A percentile compares a stretch with the other conserved stretches of the same genome.
phyloP scores from a whole-genome alignment of 2,113 vertebrate species.

The Sardina pilchardus region DNA sequence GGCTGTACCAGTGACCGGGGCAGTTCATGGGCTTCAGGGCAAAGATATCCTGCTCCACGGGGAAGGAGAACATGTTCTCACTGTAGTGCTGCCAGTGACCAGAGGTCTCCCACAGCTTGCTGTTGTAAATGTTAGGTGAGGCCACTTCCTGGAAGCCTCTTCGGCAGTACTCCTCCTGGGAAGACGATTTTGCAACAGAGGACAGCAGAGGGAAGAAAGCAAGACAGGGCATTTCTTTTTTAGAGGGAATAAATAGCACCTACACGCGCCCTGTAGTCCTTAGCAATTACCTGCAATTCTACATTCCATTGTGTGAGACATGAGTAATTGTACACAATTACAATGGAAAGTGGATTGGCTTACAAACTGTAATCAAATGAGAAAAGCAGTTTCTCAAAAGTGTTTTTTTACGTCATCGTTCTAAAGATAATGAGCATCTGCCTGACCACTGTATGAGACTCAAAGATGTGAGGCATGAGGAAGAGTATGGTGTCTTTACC shows the following conservation, averaged over 20 bases:
- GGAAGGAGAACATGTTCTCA: constrained; percentile 92
- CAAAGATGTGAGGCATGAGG: neutral
- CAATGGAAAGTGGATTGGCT: too few species aligned
- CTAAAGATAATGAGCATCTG: neutral
- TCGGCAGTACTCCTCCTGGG: constrained; percentile 83
- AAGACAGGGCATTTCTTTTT: neutral
- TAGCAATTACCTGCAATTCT: too few species aligned
- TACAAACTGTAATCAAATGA: too few species aligned
- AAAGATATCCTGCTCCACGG: constrained; percentile 86
- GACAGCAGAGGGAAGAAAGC: neutral
- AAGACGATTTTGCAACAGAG: neutral
- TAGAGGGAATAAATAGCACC: too few species aligned
- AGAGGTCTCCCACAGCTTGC: constrained; percentile 89
- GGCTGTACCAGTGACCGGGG: constrained; percentile 87
- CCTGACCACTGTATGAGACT: neutral
- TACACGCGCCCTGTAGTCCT: too few species aligned
- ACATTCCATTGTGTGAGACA: too few species aligned
- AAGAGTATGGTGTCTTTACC: constrained; percentile 65
- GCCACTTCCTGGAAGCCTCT: constrained; percentile 88
- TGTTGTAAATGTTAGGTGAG: constrained; percentile 90
- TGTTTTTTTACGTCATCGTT: neutral
- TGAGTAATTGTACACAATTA: too few species aligned
- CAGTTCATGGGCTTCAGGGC: constrained; percentile 98
- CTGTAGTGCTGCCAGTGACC: constrained; percentile 95
- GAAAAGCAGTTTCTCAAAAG: too few species aligned